Evolutionary conservation across 2,113 vertebrate genomes (phyloP).

Genomic region (Verasper variegatus): DNA sequence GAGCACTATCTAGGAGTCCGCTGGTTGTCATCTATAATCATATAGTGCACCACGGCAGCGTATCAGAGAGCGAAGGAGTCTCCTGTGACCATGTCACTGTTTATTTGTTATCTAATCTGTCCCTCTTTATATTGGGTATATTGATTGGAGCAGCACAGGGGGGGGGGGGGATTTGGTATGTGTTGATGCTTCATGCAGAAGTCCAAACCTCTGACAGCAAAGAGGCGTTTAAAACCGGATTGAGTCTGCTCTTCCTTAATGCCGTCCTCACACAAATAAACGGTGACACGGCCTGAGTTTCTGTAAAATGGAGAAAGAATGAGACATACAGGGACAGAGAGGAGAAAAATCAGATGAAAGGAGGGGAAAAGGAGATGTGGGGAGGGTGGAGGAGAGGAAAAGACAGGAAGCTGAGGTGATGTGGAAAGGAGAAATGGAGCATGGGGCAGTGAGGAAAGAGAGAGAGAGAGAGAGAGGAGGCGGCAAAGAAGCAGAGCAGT

Average conservation of each 20-base stretch:
- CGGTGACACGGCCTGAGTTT: conserved; percentile 25
- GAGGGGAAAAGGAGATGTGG: conserved; percentile 1
- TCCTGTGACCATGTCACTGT: conserved; percentile 62
- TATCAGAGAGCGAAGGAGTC: conserved; percentile 42
- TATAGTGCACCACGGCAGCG: conserved; percentile 46
- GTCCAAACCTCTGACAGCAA: conserved; percentile 24
- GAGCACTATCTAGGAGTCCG: conserved; percentile 49
- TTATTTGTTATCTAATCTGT: conserved; percentile 75
- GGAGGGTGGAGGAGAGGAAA: conserved; percentile 20
- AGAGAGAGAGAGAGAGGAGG: conserved; percentile 44
- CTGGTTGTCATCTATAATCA: conserved; percentile 74
- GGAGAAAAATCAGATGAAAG: conserved; percentile 18
- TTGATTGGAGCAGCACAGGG: conserved; percentile 61
- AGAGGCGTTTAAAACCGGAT: conserved; percentile 28
- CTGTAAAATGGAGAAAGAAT: conserved; percentile 31
- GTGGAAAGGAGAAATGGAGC: conserved; percentile 56
- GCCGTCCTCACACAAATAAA: conserved; percentile 16
- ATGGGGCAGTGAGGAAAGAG: conserved; percentile 40
- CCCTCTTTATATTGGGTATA: conserved; percentile 65
- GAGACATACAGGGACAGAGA: conserved; percentile 26
- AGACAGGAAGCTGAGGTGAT: conserved; percentile 49
- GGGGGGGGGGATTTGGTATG: conserved; percentile 44
- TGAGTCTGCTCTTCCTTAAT: conserved; percentile 19
- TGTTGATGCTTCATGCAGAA: conserved; percentile 43
- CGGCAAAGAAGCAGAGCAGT: conserved; percentile 53